A percentile compares a stretch with the other conserved stretches of the same genome.
These are phyloP conservation scores for Ramphastos sulfuratus DNA, from an alignment of 2,113 vertebrate genomes.

Conservation along the genomic window DNA sequence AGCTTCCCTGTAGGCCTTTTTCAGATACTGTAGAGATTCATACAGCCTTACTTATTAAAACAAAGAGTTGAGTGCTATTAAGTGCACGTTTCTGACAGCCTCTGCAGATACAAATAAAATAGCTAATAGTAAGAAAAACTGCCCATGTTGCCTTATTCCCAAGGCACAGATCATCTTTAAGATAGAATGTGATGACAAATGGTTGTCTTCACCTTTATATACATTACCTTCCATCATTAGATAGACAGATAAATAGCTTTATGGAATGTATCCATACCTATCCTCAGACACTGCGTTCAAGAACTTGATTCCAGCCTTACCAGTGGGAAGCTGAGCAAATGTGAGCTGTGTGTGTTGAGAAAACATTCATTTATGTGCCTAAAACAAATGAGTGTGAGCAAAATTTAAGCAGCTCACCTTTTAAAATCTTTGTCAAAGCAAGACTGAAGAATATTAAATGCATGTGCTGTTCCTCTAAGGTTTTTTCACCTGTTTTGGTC, in stretches of 20 bases:
- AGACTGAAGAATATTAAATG: slow-evolving; percentile 49
- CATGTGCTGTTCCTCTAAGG: neutral
- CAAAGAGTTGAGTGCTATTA: slow-evolving; percentile 57
- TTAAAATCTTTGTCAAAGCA: slow-evolving; percentile 59
- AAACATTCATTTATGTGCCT: neutral
- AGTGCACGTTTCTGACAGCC: slow-evolving; percentile 54
- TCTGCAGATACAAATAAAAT: slow-evolving; percentile 61
- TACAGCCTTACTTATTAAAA: slow-evolving; percentile 57
- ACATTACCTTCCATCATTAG: slow-evolving; percentile 33
- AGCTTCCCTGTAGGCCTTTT: too few relatives aligned
- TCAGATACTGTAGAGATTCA: slow-evolving; percentile 34
- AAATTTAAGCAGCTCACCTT: slow-evolving; percentile 55
- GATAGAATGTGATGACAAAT: slow-evolving; percentile 50
- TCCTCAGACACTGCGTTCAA: slow-evolving; percentile 21
- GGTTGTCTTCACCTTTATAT: slow-evolving; percentile 53
- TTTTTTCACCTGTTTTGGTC: neutral
- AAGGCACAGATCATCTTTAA: slow-evolving; percentile 49
- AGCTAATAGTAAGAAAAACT: slow-evolving; percentile 71
- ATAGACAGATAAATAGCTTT: slow-evolving; percentile 50
- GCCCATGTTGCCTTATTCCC: slow-evolving; percentile 33
- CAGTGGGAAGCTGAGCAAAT: slow-evolving; percentile 26
- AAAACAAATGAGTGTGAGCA: slow-evolving; percentile 31
- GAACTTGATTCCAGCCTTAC: slow-evolving; percentile 26
- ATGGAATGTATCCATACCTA: neutral
- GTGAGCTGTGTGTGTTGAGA: slow-evolving; percentile 22